Evolutionary conservation across 2,797 vertebrate genomes (phyloP).

Genomic region (Delichon dasypus): DNA sequence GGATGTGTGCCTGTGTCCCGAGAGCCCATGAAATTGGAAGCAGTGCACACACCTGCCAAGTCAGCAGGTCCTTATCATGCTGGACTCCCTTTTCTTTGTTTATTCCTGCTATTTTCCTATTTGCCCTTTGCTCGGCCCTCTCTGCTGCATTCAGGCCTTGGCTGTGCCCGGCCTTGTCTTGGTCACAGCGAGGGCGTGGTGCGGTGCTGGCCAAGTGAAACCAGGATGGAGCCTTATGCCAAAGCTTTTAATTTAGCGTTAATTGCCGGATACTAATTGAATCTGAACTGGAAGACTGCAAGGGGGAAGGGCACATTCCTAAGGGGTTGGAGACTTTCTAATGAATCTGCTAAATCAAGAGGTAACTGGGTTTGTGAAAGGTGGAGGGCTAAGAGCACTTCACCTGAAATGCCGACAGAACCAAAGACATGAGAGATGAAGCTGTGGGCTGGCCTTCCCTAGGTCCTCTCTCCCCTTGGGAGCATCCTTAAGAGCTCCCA

Average conservation of each 20-base stretch:
- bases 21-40: not conserved
- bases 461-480: not conserved
- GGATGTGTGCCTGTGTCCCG: not conserved
- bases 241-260: not conserved
- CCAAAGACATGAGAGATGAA: not conserved
- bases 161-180: not conserved
- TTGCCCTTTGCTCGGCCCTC: not conserved
- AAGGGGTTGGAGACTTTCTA: not conserved
- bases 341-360: not conserved
- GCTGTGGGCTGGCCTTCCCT: not conserved
- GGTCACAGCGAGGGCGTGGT: not conserved
- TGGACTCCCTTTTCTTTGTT: not conserved
- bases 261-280: not conserved
- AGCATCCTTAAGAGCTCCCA: not conserved
- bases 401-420: not conserved
- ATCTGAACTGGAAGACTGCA: not conserved
- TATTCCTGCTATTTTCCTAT: not conserved
- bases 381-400: not conserved
- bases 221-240: not conserved
- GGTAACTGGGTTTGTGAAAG: not conserved
- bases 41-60: not conserved
- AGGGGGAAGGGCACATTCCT: fast-evolving
- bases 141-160: fast-evolving
- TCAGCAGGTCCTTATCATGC: not conserved
- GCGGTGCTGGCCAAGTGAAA: not conserved